Conservation (phyloP, 23 tunicate species). For the Halocynthia roretzi region DNA sequence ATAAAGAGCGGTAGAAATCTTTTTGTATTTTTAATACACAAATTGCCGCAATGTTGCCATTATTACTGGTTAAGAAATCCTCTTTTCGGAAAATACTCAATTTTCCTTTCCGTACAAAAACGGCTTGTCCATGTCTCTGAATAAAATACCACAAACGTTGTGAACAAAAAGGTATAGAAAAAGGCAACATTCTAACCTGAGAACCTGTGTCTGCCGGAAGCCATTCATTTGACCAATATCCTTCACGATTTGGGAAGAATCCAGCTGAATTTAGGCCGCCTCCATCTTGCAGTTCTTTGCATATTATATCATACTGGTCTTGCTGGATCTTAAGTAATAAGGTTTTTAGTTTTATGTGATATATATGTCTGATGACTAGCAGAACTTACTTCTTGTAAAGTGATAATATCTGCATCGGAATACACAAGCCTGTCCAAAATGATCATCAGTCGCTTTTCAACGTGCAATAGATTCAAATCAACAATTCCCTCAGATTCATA, state of each 20-base stretch:
- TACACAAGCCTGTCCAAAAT: not conserved
- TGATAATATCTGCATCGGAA: slow-evolving; percentile 16
- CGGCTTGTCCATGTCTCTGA: slow-evolving; percentile 17
- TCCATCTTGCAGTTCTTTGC: slow-evolving; percentile 1
- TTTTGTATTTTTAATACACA: not conserved
- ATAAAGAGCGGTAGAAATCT: not conserved
- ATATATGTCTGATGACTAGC: not conserved
- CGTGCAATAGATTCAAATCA: slow-evolving; percentile 8
- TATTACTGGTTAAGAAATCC: slow-evolving; percentile 6
- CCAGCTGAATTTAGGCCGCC: not conserved
- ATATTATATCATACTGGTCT: not conserved
- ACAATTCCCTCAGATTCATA: not conserved
- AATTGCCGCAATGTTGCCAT: slow-evolving; percentile 1
- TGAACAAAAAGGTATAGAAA: not conserved
- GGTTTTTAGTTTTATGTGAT: not conserved
- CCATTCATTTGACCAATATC: slow-evolving; percentile 22
- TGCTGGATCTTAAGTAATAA: slow-evolving; percentile 1
- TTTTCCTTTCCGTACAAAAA: slow-evolving; percentile 8
- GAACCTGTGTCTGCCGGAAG: not conserved
- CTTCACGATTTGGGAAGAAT: not conserved
- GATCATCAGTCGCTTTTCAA: slow-evolving; percentile 17
- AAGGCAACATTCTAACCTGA: not conserved
- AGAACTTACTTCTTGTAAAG: slow-evolving; percentile 16
- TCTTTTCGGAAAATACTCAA: not conserved
- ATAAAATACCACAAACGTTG: too few species aligned